Evolutionary conservation across 1,140 invertebrate genomes (phyloP).

Genomic region (Plectrocnemia conspersa): DNA sequence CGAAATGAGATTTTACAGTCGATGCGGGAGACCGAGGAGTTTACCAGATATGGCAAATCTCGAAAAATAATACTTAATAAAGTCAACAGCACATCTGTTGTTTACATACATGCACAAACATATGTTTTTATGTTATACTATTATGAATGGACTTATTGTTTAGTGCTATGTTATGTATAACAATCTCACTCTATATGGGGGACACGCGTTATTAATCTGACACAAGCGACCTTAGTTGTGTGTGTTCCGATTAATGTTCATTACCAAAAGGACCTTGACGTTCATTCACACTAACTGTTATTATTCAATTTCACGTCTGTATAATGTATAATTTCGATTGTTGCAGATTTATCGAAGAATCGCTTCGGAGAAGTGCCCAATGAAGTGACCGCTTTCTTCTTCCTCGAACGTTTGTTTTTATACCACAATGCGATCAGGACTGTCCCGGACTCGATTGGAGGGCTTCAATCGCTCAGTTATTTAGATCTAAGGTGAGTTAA

Average conservation of each 20-base stretch:
- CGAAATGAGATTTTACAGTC: too few relatives aligned
- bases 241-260: not conserved
- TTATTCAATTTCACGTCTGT: not conserved
- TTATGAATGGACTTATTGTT: too few relatives aligned
- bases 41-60: too few relatives aligned
- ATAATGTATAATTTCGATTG: constrained; percentile 39
- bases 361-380: constrained; percentile 82
- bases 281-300: not conserved
- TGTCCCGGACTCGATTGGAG: constrained; percentile 76
- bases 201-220: not conserved
- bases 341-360: constrained; percentile 92
- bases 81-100: not conserved
- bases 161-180: too few relatives aligned
- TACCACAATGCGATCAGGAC: constrained; percentile 87
- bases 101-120: not conserved
- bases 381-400: constrained; percentile 80
- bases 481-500: constrained; percentile 74
- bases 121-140: too few relatives aligned
- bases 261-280: not conserved
- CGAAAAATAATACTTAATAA: not conserved
- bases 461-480: constrained; percentile 78
- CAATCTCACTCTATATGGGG: too few relatives aligned
- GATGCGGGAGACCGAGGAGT: too few relatives aligned
- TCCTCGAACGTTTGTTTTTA: constrained; percentile 79
- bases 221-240: not conserved